Evolutionary conservation across 2,888 invertebrate genomes (phyloP), one percentile per base, ranked within the genome.

Genomic region (Watsonalla binaria): DNA sequence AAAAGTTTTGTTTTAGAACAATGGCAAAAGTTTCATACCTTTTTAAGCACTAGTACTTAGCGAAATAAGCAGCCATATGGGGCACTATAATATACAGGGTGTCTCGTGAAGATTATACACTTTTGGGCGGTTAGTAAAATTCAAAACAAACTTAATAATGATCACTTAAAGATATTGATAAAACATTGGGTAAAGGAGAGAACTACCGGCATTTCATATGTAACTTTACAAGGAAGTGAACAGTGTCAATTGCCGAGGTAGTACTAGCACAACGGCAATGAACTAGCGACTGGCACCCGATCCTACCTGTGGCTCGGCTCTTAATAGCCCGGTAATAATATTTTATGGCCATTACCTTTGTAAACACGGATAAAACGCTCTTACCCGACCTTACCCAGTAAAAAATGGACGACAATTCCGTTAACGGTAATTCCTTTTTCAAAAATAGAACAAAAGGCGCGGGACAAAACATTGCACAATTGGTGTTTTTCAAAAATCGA

Each of bases 331-430:
- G 75, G 84, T 85, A 86, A 88, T 87, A 88, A 85, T 86, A 85
- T 85, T 90, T 88, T 89, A 90, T 83, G 84, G 83, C 84, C 80
- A 79, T 82, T 86, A 85, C 85, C 84, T 83, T 82, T 84, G 82
- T 85, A 86, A 87, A 88, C 84, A 86, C 76, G 82, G 78, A 78
- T 82, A 82, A 83, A 84, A 82, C 73, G 78, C 76, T 81, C 76
- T 81, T 79, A 77, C 73, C 65, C 70, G 76, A 74, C 72, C 69
- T 75, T 72, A 71, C 66, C 66, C 61, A 65, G 65, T 73, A 80
- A 85, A 84, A 83, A 83, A 82, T 76, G 62, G 65, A 62, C 76
- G 72, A 86, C 86, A 83, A 86, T 87, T 84, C 84, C 78, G 72
- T 73, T 77, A 78, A 76, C 79, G 68, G 76, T 67, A 67, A 74